These are phyloP conservation scores for Toxonevra muliebris DNA, from an alignment of 2,888 invertebrate species.

Conservation along the genomic window DNA sequence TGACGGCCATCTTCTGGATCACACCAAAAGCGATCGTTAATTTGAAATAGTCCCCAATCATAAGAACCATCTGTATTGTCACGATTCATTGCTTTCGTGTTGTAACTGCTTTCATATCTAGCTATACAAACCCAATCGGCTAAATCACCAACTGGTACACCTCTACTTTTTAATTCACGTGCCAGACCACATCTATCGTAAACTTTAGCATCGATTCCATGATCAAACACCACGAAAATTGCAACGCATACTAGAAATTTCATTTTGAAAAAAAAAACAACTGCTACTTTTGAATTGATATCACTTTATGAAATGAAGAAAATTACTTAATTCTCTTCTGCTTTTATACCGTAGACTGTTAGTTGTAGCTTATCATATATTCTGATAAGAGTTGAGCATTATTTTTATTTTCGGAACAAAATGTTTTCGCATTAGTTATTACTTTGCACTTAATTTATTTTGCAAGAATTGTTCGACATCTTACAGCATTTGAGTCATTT, in stretches of 20 bases:
- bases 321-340: too few relatives aligned
- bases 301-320: too few relatives aligned
- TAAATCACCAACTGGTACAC: slow-evolving; percentile 29
- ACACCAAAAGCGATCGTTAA: slow-evolving; percentile 51
- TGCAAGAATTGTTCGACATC: too few relatives aligned
- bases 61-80: slow-evolving; percentile 62
- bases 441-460: too few relatives aligned
- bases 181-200: background rate
- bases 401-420: too few relatives aligned
- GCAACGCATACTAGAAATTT: background rate
- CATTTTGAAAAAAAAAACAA: background rate
- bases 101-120: slow-evolving; percentile 40
- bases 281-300: too few relatives aligned
- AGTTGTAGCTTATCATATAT: too few relatives aligned
- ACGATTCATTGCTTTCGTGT: slow-evolving; percentile 56
- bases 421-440: too few relatives aligned
- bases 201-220: background rate
- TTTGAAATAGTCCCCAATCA: slow-evolving; percentile 51
- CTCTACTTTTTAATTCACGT: background rate
- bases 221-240: background rate
- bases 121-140: slow-evolving; percentile 40
- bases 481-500: too few relatives aligned
- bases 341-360: too few relatives aligned
- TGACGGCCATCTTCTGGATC: slow-evolving; percentile 22
- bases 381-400: too few relatives aligned